Evolutionary conservation across 92 coral and sea anemone species (phyloP).

Genomic region (Hydrozoanthus gracilis): DNA sequence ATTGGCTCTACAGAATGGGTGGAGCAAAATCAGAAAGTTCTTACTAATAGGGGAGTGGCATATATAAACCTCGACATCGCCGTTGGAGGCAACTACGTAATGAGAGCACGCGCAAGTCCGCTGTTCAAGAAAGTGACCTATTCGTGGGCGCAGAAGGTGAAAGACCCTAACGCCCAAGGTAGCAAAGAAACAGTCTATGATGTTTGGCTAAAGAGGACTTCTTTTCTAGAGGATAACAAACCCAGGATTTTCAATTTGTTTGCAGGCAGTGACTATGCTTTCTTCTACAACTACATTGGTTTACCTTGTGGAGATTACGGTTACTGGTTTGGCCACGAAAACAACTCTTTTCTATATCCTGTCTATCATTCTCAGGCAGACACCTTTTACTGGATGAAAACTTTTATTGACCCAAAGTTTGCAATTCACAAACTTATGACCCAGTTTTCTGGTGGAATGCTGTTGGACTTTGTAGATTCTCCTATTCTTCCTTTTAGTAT

Average conservation of each 20-base stretch:
- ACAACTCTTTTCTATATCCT: conserved; percentile 72
- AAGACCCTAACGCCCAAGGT: conserved; percentile 68
- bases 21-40: conserved; percentile 80
- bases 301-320: conserved; percentile 93
- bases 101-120: conserved; percentile 89
- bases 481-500: conserved; percentile 79
- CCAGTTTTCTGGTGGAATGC: conserved; percentile 80
- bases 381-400: conserved; percentile 88
- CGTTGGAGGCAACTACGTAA: conserved; percentile 84
- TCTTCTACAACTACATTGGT: conserved; percentile 90
- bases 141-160: conserved; percentile 73
- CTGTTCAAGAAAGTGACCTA: conserved; percentile 78
- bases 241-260: conserved; percentile 77
- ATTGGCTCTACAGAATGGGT: conserved; percentile 98
- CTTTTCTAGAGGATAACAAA: conserved; percentile 57
- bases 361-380: conserved; percentile 92
- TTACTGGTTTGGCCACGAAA: conserved; percentile 78
- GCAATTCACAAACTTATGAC: conserved; percentile 85
- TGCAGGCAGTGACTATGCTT: conserved; percentile 88
- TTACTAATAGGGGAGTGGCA: conserved; percentile 87
- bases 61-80: conserved; percentile 93
- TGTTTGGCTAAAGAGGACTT: conserved; percentile 75
- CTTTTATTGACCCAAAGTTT: conserved; percentile 81
- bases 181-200: conserved; percentile 71
- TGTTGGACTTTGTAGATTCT: conserved; percentile 80